phyloP scores from a whole-genome alignment of 1,140 invertebrate genomes.

The Bombus affinis region DNA sequence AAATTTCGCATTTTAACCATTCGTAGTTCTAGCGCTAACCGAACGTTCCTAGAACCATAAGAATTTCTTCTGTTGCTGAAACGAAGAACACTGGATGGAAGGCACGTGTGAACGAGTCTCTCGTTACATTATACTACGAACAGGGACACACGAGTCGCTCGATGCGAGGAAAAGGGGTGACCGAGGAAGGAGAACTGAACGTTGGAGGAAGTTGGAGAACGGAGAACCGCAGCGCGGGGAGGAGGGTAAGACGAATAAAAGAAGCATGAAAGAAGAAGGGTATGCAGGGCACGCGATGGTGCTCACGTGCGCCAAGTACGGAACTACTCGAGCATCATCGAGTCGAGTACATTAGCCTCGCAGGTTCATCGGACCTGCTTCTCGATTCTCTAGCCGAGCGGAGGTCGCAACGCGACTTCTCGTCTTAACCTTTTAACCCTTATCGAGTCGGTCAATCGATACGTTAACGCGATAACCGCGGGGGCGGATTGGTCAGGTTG shows the following conservation, averaged over 20 bases:
- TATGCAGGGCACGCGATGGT: conserved; percentile 80
- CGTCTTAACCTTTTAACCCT: conserved; percentile 40
- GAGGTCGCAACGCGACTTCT: conserved; percentile 2
- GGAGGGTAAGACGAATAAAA: conserved; percentile 25
- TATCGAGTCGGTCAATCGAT: conserved; percentile 28
- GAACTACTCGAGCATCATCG: conserved; percentile 54
- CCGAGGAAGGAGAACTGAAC: conserved; percentile 40
- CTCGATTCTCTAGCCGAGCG: conserved; percentile 20
- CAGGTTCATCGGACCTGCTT: conserved; percentile 80
- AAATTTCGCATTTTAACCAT: background rate
- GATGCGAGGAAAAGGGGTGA: conserved; percentile 6
- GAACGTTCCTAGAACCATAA: background rate
- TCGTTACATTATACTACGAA: background rate
- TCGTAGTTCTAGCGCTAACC: too few species aligned
- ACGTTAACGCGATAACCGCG: conserved; percentile 37
- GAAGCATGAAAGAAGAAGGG: conserved; percentile 65
- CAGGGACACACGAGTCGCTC: background rate
- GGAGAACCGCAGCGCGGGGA: conserved; percentile 5
- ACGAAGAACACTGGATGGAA: conserved; percentile 40
- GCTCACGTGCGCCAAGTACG: conserved; percentile 79
- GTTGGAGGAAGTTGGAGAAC: background rate
- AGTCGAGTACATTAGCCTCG: conserved; percentile 79
- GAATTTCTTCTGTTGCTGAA: background rate
- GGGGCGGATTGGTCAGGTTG: background rate
- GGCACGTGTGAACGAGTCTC: conserved; percentile 6